phyloP scores from a whole-genome alignment of 1,140 invertebrate genomes.

The Drosophila repleta region DNA sequence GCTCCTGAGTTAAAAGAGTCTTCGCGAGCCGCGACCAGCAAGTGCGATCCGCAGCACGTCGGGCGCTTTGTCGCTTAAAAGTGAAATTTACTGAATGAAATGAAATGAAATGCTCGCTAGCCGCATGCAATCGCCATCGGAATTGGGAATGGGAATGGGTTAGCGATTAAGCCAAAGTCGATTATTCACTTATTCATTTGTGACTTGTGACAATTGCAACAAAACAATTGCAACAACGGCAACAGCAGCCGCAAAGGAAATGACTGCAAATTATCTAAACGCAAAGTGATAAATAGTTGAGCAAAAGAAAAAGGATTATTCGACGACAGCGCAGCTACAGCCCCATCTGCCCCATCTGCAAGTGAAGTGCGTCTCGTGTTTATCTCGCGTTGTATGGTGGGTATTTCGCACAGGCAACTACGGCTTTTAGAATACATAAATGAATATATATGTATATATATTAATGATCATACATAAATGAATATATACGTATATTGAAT shows the following conservation, averaged over 20 bases:
- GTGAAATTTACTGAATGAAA: constrained; percentile 82
- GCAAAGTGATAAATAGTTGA: constrained; percentile 36
- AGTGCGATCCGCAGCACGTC: constrained; percentile 39
- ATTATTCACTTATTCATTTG: constrained; percentile 35
- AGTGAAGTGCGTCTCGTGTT: constrained; percentile 6
- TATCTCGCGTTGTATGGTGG: constrained; percentile 51
- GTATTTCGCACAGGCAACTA: constrained; percentile 10
- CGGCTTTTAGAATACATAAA: neutral
- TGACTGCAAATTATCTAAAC: constrained; percentile 46
- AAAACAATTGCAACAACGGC: neutral
- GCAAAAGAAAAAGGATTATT: constrained; percentile 29
- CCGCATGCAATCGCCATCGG: constrained; percentile 30
- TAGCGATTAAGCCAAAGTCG: constrained; percentile 13
- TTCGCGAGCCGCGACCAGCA: constrained; percentile 48
- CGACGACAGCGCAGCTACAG: neutral
- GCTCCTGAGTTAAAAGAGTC: constrained; percentile 43
- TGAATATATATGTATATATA: no score
- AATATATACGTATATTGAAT: no score
- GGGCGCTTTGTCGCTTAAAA: constrained; percentile 63
- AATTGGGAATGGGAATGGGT: constrained; percentile 27
- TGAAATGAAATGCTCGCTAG: constrained; percentile 63
- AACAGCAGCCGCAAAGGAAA: constrained; percentile 45
- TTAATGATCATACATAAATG: no score
- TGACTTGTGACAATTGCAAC: constrained; percentile 50
- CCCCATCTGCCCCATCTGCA: no score